Percentiles rank a stretch among this genome's conserved stretches.
Evolutionary conservation across 2,797 vertebrate species (phyloP).

Genomic region (Vireo griseus): DNA sequence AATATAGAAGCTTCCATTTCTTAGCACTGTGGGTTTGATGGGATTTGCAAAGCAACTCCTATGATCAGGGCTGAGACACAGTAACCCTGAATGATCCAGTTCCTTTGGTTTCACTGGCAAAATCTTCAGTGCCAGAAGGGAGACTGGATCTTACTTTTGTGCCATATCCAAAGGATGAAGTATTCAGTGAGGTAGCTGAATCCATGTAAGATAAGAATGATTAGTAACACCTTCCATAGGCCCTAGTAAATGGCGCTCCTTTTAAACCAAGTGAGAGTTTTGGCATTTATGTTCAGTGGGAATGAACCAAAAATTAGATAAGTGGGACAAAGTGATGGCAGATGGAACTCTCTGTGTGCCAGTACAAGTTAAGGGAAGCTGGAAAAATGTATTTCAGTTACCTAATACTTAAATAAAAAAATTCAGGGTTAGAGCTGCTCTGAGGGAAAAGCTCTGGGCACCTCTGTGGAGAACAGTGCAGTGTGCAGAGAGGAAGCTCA

Average conservation of each 20-base stretch:
- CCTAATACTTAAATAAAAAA: neutral
- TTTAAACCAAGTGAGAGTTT: neutral
- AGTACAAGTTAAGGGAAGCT: neutral
- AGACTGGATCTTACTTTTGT: neutral
- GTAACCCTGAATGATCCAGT: neutral
- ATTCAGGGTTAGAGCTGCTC: neutral
- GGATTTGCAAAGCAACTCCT: neutral
- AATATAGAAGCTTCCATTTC: neutral
- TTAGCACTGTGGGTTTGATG: neutral
- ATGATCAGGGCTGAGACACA: neutral
- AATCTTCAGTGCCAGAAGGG: neutral
- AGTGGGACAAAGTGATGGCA: neutral
- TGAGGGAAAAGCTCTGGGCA: neutral
- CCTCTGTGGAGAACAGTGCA: neutral
- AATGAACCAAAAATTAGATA: neutral
- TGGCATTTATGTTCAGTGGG: neutral
- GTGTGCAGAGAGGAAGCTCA: neutral
- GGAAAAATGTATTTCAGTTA: neutral
- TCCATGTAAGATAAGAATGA: neutral
- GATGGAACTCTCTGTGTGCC: neutral
- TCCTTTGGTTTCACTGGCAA: neutral
- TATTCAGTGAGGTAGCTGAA: neutral
- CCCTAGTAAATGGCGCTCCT: neutral
- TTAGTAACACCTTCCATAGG: neutral
- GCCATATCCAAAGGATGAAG: neutral